Base-by-base conservation (phyloP, 2,888 invertebrate species). In the Philaethria dido region DNA sequence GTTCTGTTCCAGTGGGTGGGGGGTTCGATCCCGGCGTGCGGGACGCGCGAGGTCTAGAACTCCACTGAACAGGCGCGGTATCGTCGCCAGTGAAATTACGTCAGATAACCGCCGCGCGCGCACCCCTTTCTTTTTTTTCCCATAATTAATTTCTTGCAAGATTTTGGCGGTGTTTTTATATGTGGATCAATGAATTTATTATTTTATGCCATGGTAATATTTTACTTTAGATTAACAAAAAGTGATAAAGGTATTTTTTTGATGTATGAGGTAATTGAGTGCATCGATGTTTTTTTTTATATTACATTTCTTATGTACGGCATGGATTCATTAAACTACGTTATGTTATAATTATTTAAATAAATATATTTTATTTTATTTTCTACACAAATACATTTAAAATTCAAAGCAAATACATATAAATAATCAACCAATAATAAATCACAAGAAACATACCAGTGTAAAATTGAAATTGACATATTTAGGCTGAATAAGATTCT, bases 71-170 rank as follows among this genome's bases (percentile, higher is more conserved):
- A 70, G 73, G 78, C 78, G 75, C 75, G 69, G 71, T 73, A 63
- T 70, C 77, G 75, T 74, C 82, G 78, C 76, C 78, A 80, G 80
- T 82, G 81, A 82, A 80, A 87, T 89, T 90, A 89, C 90, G 88
- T 88, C 89, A 87, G 84, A 80, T 80, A 75, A 73, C 82, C 84
- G 84, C 82, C 80, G 78, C 76, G 74, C 78, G 81, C 85, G 80
- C 88, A 89, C 89, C 90, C 92, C 92, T 87, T 91, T 91, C 86
- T 84, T 89, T 91, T 89, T 81, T 89, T 88, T 88, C 85, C 81
- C 80, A 80, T 87, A 87, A 91, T 90, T 89, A 89, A 84, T 89
- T 90, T 89, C 87, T 87, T 89, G 86, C 83, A 79, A 84, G 84
- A 87, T 86, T 89, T 88, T 84, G 84, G 87, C 84, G 72, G 72